Evolutionary conservation across 2,888 invertebrate genomes (phyloP), one percentile per base, ranked within the genome.

Genomic region (Papilio protenor): DNA sequence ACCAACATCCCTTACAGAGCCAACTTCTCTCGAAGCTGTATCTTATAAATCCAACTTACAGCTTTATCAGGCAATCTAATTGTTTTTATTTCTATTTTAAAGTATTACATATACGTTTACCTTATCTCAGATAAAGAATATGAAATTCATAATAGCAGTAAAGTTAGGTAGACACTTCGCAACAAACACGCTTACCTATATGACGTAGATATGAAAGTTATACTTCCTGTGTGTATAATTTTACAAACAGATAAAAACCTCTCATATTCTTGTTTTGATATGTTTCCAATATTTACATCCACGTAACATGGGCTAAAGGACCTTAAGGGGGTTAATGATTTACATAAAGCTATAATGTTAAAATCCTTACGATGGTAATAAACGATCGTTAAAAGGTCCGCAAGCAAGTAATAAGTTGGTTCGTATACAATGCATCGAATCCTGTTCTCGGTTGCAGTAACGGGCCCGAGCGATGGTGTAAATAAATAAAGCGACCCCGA

Each of bases 371-470:
- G n/a, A 21, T 40, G 45, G 21, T 59, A 59, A 59, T 59, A 76
- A 75, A 66, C 18, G 52, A 73, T 49, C 69, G 64, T 73, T 71
- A 69, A 77, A 77, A 64, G 49, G 75, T 80, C 78, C 76, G 82
- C 80, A 83, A 81, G 80, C 76, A 74, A 75, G 74, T 80, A 81
- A 81, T 80, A 80, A 78, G 66, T 79, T 78, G 80, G 79, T 74
- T 80, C 82, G 81, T 82, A 79, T 82, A 82, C 82, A 81, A 82
- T 82, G 84, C 84, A 88, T 87, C 84, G 84, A 89, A 91, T 92
- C 92, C 91, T 90, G 91, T 91, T 90, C 89, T 89, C 88, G 92
- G 92, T 89, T 88, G 89, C 88, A 90, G 89, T 91, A 91, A 92
- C 90, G 85, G 90, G 88, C 88, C 89, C 89, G 90, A 89, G 90